These are phyloP conservation scores for Zele albiditarsus DNA, from an alignment of 2,888 invertebrate genomes.

Conservation along the genomic window DNA sequence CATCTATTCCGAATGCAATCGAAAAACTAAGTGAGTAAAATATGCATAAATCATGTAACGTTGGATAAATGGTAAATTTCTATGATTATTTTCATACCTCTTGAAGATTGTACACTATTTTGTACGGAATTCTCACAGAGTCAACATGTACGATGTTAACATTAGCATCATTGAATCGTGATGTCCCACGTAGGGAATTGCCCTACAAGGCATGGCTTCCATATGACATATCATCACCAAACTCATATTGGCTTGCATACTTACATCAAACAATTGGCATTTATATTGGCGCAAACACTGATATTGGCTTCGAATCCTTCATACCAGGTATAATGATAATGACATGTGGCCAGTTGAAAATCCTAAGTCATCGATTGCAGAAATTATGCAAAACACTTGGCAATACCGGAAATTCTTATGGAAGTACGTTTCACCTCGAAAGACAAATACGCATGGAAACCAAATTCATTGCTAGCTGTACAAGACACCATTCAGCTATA, in stretches of 20 bases:
- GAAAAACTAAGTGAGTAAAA: slow-evolving; percentile 18
- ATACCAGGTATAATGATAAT: slow-evolving; percentile 50
- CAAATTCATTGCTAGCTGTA: neutral
- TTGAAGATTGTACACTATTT: no score
- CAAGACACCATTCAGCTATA: neutral
- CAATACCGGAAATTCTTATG: no score
- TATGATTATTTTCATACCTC: neutral
- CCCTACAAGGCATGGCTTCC: slow-evolving; percentile 52
- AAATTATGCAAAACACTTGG: neutral
- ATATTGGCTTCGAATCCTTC: slow-evolving; percentile 48
- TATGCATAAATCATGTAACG: neutral
- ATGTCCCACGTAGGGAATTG: slow-evolving; percentile 40
- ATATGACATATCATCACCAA: slow-evolving; percentile 42
- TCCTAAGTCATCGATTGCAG: slow-evolving; percentile 42
- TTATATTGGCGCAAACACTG: slow-evolving; percentile 28
- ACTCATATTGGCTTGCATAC: slow-evolving; percentile 43
- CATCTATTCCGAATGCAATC: neutral
- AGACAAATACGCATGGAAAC: neutral
- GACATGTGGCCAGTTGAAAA: slow-evolving; percentile 48
- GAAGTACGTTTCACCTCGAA: neutral
- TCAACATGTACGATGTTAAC: slow-evolving; percentile 15
- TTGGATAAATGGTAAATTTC: neutral
- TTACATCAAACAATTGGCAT: slow-evolving; percentile 35
- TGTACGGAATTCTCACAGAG: no score
- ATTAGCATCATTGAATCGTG: slow-evolving; percentile 34